Percentiles rank a stretch among this genome's conserved stretches.
Conservation (phyloP, 2,113 vertebrate species). For the Leucopsar rothschildi region DNA sequence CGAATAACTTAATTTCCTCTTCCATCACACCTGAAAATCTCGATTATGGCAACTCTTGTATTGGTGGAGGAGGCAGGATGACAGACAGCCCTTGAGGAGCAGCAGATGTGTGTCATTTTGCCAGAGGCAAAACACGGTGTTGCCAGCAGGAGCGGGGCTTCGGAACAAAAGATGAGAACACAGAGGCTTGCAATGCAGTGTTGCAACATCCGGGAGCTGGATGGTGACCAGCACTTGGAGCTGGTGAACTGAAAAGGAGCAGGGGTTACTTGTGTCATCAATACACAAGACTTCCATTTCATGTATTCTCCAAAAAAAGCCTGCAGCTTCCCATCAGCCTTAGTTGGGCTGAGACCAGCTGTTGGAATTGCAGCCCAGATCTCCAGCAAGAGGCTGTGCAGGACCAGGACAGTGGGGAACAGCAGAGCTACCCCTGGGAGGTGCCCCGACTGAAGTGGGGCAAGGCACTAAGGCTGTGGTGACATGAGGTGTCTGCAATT, state of each 20-base stretch:
- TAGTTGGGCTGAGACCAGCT: background rate
- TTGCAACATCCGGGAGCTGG: background rate
- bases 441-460: background rate
- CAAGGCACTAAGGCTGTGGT: background rate
- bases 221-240: background rate
- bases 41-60: rapidly evolving
- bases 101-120: background rate
- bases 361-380: background rate
- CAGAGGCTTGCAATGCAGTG: background rate
- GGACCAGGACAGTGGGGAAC: background rate
- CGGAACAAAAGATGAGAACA: background rate
- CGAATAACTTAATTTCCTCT: background rate
- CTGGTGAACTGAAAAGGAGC: background rate
- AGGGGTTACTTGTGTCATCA: background rate
- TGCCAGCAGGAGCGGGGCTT: background rate
- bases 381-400: background rate
- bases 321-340: background rate
- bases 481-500: background rate
- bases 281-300: background rate
- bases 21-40: background rate
- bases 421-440: background rate
- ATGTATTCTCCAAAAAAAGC: background rate
- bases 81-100: background rate
- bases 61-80: background rate
- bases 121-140: background rate